These are phyloP conservation scores for Centropyge bicolor DNA, from an alignment of 2,797 vertebrate genomes.

Conservation along the genomic window DNA sequence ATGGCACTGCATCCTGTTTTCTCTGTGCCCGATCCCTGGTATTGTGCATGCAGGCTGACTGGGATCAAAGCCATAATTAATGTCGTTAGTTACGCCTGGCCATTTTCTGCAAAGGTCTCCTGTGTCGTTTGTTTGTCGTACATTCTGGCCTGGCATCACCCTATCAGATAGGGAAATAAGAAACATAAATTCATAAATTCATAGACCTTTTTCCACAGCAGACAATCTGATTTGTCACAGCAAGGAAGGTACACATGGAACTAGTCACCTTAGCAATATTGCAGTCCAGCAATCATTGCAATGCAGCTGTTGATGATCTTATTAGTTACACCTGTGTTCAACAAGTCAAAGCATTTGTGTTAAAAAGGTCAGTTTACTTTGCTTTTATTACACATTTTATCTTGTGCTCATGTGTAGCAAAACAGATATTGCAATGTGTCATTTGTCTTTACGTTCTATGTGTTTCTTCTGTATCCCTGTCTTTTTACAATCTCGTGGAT, in stretches of 20 bases:
- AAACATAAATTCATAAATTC: not conserved
- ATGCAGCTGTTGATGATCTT: not conserved
- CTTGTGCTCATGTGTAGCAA: not conserved
- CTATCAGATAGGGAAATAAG: not conserved
- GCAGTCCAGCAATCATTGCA: not conserved
- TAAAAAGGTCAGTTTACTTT: not conserved
- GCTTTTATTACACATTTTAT: too few relatives aligned
- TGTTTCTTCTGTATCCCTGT: not conserved
- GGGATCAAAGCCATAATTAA: not conserved
- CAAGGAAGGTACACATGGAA: not conserved
- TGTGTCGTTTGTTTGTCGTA: not conserved
- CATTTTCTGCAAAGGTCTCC: not conserved
- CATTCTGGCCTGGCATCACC: not conserved
- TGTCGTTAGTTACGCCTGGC: not conserved
- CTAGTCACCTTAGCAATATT: not conserved
- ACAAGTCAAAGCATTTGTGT: not conserved
- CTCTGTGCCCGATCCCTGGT: not conserved
- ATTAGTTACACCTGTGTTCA: not conserved
- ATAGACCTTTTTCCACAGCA: not conserved
- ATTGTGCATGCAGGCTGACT: not conserved
- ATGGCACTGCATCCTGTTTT: not conserved
- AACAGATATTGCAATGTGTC: not conserved
- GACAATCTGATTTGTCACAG: not conserved
- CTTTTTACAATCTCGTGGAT: not conserved
- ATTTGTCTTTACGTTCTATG: not conserved